Conservation (phyloP, 2,113 vertebrate species). For the Etheostoma spectabile region DNA sequence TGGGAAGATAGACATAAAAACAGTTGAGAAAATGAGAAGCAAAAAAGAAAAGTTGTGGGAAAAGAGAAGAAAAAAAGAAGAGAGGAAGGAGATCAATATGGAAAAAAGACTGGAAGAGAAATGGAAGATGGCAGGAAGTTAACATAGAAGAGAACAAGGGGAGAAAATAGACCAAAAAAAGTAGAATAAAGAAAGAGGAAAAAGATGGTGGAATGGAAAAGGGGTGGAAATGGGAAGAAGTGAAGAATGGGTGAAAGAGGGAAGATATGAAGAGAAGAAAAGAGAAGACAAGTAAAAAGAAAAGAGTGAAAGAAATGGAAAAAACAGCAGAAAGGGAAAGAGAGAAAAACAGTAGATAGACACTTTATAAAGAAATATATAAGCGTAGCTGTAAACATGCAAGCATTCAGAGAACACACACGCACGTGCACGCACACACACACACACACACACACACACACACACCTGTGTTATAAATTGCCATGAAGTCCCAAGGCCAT, state of each 20-base stretch:
- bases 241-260: neutral
- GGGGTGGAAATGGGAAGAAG: neutral
- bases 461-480: constrained; percentile 51
- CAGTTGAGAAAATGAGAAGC: neutral
- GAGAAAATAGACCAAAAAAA: neutral
- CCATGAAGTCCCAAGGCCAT: constrained; percentile 73
- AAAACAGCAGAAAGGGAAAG: too few species aligned
- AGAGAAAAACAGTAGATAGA: neutral
- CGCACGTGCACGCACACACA: constrained; percentile 30
- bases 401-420: constrained; percentile 35
- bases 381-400: constrained; percentile 28
- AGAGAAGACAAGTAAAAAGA: neutral
- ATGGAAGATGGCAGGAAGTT: neutral
- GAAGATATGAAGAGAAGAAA: too few species aligned
- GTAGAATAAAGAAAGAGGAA: neutral
- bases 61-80: too few species aligned
- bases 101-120: neutral
- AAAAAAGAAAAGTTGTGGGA: neutral
- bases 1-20: neutral
- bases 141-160: neutral
- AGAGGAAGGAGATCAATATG: neutral
- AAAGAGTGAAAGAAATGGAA: neutral
- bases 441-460: constrained; percentile 30
- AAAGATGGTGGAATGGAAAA: too few species aligned
- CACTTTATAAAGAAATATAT: neutral